Conservation (phyloP, 2,888 invertebrate genomes). For the Polydrusus tereticollis region DNA sequence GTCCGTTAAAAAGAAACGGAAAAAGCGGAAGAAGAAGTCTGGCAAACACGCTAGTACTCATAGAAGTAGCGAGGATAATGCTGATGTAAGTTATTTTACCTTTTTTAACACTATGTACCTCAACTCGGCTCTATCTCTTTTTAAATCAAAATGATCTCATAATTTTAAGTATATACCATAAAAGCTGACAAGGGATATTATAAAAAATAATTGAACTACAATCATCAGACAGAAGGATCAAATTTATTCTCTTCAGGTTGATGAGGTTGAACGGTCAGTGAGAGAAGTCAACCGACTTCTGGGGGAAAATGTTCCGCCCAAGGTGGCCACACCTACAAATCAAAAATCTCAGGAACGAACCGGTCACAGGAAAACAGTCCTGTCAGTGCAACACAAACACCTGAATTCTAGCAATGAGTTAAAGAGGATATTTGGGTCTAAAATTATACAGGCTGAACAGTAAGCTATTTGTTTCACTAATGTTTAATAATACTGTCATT, state of each 20-base stretch:
- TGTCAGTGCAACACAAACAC: constrained; percentile 78
- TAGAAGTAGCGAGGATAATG: constrained; percentile 76
- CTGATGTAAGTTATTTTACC: constrained; percentile 73
- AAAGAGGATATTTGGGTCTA: constrained; percentile 84
- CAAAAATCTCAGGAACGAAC: constrained; percentile 57
- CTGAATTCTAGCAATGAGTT: constrained; percentile 86
- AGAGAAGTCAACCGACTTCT: constrained; percentile 77
- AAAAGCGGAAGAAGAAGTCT: constrained; percentile 76
- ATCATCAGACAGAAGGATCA: too few relatives aligned
- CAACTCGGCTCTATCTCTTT: too few relatives aligned
- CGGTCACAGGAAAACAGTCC: constrained; percentile 67
- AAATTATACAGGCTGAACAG: constrained; percentile 78
- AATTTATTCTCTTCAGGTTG: constrained; percentile 64
- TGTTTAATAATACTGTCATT: not conserved
- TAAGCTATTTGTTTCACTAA: constrained; percentile 42
- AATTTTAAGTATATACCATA: too few relatives aligned
- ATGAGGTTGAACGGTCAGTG: constrained; percentile 78
- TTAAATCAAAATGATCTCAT: too few relatives aligned
- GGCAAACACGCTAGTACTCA: constrained; percentile 68
- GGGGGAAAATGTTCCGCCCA: constrained; percentile 68
- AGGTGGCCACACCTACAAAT: constrained; percentile 19
- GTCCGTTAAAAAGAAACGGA: constrained; percentile 72
- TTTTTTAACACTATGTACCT: too few relatives aligned
- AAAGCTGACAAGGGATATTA: too few relatives aligned
- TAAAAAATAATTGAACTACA: too few relatives aligned